Base-by-base conservation (phyloP, 2,113 vertebrate genomes). In the Ibidorhyncha struthersii region DNA sequence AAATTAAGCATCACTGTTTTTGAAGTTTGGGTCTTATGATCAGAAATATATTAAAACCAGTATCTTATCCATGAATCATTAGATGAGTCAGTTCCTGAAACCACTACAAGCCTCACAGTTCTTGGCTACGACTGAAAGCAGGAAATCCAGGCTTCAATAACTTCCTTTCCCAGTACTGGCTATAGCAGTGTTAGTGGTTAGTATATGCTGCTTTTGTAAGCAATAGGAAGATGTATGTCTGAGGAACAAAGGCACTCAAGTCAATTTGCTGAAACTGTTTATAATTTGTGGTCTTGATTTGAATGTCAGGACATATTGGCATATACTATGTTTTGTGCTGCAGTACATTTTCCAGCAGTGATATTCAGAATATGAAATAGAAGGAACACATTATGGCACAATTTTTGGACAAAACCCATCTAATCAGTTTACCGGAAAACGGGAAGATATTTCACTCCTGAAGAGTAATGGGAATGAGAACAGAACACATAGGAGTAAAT, bases 41-140 rank as follows among this genome's bases (percentile, higher is more conserved):
- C 98, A 98, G 97, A 98, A 98, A 97, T 98, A 98, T 98, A 98
- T 98, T 98, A 98, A 98, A 99, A 98, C 98, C 98, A 98, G 98
- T 98, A 98, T 99, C 97, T 98, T 98, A 98, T 98, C 98, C 98
- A 98, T 99, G 98, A 99, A 99, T 99, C 99, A 99, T 98, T 98
- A 98, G 97, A 99, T 99, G 99, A 99, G 98, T 99, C 99, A 99
- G 98, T 99, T 99, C 99, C 98, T 99, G 98, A 99, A 99, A 99
- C 99, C 98, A 98, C 99, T 98, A 98, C 98, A 99, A 99, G 98
- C 98, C 98, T 98, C 98, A 96, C 97, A 98, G 98, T 98, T 99
- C 98, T 99, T 99, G 98, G 99, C 99, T 98, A 97, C 98, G 98
- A 98, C 98, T 98, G 98, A 99, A 98, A 98, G 98, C 99, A 99